Conservation (phyloP, 2,797 vertebrate genomes). For the Fringilla coelebs region DNA sequence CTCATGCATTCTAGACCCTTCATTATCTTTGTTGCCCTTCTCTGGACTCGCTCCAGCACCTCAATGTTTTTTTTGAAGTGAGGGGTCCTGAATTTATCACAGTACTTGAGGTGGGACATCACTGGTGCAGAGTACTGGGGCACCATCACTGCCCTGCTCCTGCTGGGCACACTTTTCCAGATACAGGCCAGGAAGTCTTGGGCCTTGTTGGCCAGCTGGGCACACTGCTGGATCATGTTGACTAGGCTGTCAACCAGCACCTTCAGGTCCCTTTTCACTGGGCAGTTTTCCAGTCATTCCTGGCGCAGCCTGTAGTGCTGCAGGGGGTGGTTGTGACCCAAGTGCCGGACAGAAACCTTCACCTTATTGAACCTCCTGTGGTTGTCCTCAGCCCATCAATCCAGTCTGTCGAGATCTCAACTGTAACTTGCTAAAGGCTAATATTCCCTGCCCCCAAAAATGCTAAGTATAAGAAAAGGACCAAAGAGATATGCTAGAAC, state of each 20-base stretch:
- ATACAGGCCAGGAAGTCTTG: neutral
- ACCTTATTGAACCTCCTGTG: neutral
- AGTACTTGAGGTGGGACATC: accelerated
- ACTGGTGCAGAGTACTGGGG: too few species aligned
- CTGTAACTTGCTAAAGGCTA: neutral
- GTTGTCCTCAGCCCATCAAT: accelerated
- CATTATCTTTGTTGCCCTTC: neutral
- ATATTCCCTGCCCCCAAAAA: neutral
- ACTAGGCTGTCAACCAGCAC: neutral
- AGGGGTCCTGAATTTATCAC: neutral
- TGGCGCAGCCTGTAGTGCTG: neutral
- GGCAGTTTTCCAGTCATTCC: neutral
- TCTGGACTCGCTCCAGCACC: neutral
- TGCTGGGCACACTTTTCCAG: neutral
- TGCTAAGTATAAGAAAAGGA: neutral
- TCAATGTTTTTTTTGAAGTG: neutral
- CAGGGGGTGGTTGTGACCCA: too few species aligned
- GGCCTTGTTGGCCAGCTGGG: neutral
- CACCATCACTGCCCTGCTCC: accelerated
- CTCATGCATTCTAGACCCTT: neutral
- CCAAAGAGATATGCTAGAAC: neutral
- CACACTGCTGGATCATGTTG: neutral
- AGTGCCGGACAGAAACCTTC: neutral
- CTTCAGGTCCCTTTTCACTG: neutral
- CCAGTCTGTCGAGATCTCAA: neutral